Conservation (phyloP, 2,888 invertebrate genomes). For the Pelosia muscerda region DNA sequence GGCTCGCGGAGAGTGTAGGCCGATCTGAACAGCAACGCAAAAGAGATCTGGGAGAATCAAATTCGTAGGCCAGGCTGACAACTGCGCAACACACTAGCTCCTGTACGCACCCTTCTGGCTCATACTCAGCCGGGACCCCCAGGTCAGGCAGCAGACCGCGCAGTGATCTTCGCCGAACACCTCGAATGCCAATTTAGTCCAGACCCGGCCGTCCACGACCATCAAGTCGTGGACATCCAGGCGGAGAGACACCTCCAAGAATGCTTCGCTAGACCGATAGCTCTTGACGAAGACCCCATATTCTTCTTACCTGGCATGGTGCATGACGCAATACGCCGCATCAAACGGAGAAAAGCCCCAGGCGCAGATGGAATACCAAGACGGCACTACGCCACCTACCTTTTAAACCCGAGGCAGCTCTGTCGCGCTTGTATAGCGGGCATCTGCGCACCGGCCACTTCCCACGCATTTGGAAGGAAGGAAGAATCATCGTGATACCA, state of each 20-base stretch:
- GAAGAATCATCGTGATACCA: too few relatives aligned
- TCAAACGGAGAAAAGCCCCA: not conserved
- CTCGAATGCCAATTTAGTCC: not conserved
- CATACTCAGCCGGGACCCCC: too few relatives aligned
- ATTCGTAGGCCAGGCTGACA: not conserved
- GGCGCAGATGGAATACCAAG: not conserved
- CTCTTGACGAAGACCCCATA: not conserved
- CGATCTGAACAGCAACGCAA: too few relatives aligned
- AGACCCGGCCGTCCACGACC: not conserved
- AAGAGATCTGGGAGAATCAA: too few relatives aligned
- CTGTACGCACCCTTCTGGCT: not conserved
- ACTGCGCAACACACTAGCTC: not conserved
- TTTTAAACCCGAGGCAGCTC: too few relatives aligned
- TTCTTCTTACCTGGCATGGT: not conserved
- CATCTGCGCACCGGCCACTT: too few relatives aligned
- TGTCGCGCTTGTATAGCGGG: too few relatives aligned
- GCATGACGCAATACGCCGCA: not conserved
- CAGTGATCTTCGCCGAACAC: not conserved
- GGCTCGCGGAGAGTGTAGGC: not conserved
- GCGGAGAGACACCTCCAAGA: not conserved
- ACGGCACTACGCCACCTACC: too few relatives aligned
- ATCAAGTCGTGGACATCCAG: not conserved
- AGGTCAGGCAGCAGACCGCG: not conserved
- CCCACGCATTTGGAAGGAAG: too few relatives aligned
- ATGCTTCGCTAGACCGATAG: not conserved